Evolutionary conservation across 2,888 invertebrate species (phyloP).

Genomic region (Hemicrepidius hirtus): DNA sequence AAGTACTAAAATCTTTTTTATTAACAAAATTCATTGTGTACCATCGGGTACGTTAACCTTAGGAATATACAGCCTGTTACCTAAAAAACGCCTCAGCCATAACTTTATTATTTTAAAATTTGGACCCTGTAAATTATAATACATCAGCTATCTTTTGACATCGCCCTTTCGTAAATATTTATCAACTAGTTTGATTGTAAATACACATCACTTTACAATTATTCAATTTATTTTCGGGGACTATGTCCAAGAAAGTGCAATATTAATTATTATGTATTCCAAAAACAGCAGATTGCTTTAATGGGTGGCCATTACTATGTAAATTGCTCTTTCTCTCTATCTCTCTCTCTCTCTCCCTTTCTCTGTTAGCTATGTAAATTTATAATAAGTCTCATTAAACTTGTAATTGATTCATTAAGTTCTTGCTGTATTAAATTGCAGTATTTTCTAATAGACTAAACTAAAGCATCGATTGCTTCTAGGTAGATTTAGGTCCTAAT

Average conservation of each 20-base stretch:
- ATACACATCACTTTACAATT: too few species aligned
- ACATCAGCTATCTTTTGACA: too few species aligned
- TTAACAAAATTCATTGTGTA: too few species aligned
- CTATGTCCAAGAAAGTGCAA: neutral
- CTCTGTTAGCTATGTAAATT: conserved; percentile 6
- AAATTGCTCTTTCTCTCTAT: conserved; percentile 11
- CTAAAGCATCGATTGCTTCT: neutral
- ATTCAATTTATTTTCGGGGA: neutral
- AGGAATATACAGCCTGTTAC: too few species aligned
- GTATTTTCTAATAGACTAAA: neutral
- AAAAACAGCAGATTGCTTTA: conserved; percentile 8
- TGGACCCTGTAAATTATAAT: too few species aligned
- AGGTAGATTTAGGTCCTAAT: neutral
- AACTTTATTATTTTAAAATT: too few species aligned
- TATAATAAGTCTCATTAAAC: conserved; percentile 13
- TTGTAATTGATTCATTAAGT: conserved; percentile 19
- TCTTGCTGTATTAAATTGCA: neutral
- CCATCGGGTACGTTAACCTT: too few species aligned
- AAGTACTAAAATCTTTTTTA: too few species aligned
- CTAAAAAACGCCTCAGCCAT: too few species aligned
- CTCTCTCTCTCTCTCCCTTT: too few species aligned
- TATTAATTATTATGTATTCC: conserved; percentile 5
- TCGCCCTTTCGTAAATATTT: too few species aligned
- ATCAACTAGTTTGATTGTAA: too few species aligned
- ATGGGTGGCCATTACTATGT: conserved; percentile 2